Evolutionary conservation across 2,113 vertebrate species (phyloP), one percentile per base, ranked within the genome.

Genomic region (Gadus macrocephalus): DNA sequence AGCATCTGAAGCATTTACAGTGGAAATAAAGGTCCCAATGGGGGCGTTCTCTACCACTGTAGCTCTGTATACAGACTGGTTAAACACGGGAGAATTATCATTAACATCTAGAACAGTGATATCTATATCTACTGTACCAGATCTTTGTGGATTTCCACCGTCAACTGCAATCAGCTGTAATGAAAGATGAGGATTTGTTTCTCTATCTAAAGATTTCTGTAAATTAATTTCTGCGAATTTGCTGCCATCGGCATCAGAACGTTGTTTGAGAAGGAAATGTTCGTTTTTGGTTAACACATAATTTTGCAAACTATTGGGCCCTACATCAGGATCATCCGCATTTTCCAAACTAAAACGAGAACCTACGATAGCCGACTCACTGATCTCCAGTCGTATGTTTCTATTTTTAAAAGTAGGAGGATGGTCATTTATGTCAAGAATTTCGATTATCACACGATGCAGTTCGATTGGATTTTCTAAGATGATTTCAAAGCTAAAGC

Each of bases 291-390:
- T 90, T 69, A 95, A 81, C 3, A 89, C 70, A 70, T 96, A 94
- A 56, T 65, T 88, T 53, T 93, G 87, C 53, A 94, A 38, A 0
- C 85, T 83, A 56, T 93, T 86, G 0, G 0, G 16, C 0, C 90
- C 92, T 20, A 86, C 72, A 72, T 94, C 93, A 0, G 86, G 62
- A 4, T 87, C 83, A 17, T 79, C 65, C 0, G 94, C 94, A 0
- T 78, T 91, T 64, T 91, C 90, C 64, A 95, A 90, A 4, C 89
- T 89, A 69, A 95, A 95, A 55, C 90, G 85, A 8, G 89, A 91
- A 0, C 94, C 93, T 8, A 86, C 79, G 12, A 83, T 85, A 0
- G 93, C 89, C 14, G 92, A 82, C 75, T 96, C 94, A 0, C 90
- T 93, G 15, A 96, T 91, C 84, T 91, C 93, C 78, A 94, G 85